Evolutionary conservation across 2,797 vertebrate species (phyloP).

Genomic region (Cuculus canorus): DNA sequence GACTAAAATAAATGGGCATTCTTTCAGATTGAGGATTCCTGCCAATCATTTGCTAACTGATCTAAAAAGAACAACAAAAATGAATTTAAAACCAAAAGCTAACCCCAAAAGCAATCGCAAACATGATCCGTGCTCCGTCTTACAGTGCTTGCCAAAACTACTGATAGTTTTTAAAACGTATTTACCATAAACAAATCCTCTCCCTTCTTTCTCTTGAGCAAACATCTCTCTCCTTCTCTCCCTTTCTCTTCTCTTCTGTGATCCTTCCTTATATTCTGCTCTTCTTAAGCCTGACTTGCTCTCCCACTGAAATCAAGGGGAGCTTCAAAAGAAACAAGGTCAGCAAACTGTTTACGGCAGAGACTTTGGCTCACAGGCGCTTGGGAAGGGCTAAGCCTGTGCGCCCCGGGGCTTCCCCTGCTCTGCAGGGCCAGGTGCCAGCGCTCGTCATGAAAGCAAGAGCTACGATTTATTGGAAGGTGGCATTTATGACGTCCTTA

Average conservation of each 20-base stretch:
- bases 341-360: neutral
- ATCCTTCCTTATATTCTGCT: neutral
- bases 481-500: fast-evolving
- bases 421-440: neutral
- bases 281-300: neutral
- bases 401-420: too few relatives aligned
- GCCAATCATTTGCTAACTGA: conserved; percentile 58
- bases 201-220: neutral
- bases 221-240: neutral
- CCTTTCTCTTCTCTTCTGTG: neutral
- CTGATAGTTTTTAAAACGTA: neutral
- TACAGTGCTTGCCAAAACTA: neutral
- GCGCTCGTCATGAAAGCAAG: neutral
- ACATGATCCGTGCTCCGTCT: neutral
- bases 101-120: neutral
- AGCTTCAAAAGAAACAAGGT: neutral
- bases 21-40: conserved; percentile 28
- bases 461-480: neutral
- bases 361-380: fast-evolving
- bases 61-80: conserved; percentile 19
- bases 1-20: conserved; percentile 50
- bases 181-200: neutral
- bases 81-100: neutral
- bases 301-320: neutral
- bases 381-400: too few relatives aligned